phyloP scores from a whole-genome alignment of 2,888 invertebrate genomes.

The Pyrgus malvae region DNA sequence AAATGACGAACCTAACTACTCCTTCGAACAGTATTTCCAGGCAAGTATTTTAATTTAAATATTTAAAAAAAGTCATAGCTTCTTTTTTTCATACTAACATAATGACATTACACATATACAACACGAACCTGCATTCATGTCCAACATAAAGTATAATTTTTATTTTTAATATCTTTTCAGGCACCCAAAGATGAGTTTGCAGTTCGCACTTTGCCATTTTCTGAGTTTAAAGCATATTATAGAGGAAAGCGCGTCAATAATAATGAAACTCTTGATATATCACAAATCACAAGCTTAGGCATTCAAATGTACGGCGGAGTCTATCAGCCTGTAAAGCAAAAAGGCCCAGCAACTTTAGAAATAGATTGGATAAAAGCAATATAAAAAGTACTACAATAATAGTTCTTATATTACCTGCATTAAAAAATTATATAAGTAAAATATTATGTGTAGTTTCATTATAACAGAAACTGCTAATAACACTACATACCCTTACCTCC shows the following conservation, averaged over 20 bases:
- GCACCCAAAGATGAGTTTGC: conserved; percentile 78
- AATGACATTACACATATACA: too few species aligned
- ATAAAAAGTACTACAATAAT: conserved; percentile 40
- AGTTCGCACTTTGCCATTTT: conserved; percentile 74
- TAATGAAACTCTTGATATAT: conserved; percentile 79
- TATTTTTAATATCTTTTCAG: conserved; percentile 50
- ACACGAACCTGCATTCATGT: too few species aligned
- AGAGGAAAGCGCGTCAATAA: conserved; percentile 81
- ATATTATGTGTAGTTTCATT: too few species aligned
- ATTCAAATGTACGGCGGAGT: conserved; percentile 86
- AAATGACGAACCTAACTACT: conserved; percentile 79
- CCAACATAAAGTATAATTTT: neutral
- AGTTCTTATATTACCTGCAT: too few species aligned
- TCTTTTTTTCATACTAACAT: too few species aligned
- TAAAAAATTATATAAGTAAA: too few species aligned
- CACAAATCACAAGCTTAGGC: conserved; percentile 82
- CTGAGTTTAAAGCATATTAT: conserved; percentile 83
- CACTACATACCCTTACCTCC: too few species aligned
- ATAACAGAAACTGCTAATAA: too few species aligned
- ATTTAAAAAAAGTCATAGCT: neutral
- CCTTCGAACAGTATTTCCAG: conserved; percentile 83
- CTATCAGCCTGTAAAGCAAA: conserved; percentile 83
- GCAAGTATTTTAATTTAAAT: conserved; percentile 42
- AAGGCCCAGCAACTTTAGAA: conserved; percentile 84
- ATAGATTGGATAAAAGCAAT: conserved; percentile 82